Conservation (phyloP, 2,113 vertebrate genomes). For the Regulus satrapa region DNA sequence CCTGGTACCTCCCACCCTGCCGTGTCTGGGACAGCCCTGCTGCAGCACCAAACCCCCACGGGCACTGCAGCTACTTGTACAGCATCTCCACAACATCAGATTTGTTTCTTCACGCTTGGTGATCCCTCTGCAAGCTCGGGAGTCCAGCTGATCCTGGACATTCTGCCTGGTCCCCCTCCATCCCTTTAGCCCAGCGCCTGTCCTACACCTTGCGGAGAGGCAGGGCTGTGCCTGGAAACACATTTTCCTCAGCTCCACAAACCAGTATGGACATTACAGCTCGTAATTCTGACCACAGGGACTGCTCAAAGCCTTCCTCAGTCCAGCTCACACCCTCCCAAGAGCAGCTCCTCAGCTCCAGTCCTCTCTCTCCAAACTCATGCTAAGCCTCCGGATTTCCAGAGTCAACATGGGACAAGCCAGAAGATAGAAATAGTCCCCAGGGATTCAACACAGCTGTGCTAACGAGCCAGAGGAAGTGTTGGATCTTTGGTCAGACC, state of each 20-base stretch:
- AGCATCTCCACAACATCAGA: not conserved
- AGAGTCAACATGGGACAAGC: slow-evolving; percentile 39
- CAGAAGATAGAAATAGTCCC: slow-evolving; percentile 43
- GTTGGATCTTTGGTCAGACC: slow-evolving; percentile 29
- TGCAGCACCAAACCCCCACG: not conserved
- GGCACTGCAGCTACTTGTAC: not conserved
- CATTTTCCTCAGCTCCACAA: not conserved
- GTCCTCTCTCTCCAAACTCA: not conserved
- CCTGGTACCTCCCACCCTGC: not conserved
- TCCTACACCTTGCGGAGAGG: not conserved
- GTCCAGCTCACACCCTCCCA: not conserved
- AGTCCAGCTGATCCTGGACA: not conserved
- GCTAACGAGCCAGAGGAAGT: slow-evolving; percentile 31
- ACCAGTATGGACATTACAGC: fast-evolving
- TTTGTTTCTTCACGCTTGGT: not conserved
- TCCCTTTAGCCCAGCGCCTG: not conserved
- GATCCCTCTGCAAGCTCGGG: not conserved
- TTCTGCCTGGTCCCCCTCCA: fast-evolving
- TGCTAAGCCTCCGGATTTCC: slow-evolving; percentile 20
- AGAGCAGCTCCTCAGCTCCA: not conserved
- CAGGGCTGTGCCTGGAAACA: not conserved
- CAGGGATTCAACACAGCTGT: not conserved
- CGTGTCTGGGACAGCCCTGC: not conserved
- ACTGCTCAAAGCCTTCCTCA: not conserved
- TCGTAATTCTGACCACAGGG: not conserved